Evolutionary conservation across 2,797 vertebrate genomes (phyloP), one percentile per base, ranked within the genome.

Genomic region (Choloepus didactylus): DNA sequence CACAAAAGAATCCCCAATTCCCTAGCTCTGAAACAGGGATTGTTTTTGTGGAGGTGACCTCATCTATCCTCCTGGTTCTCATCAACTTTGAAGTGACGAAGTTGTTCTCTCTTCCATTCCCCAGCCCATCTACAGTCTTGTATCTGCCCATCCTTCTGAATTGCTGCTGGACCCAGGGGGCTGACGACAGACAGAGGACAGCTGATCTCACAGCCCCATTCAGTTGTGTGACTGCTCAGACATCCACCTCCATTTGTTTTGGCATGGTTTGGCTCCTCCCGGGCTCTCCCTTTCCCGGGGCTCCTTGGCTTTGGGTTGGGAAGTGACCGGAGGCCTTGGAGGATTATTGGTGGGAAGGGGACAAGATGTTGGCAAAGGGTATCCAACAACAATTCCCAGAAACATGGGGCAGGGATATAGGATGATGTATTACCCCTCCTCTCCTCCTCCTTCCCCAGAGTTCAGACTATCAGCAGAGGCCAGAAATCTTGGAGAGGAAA

Each of bases 401-500:
- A 97, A 67, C 51, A 4, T 0, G 56, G 70, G 62, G 60, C 91
- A 85, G 51, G 84, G 87, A 62, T 59, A 81, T 15, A 35, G 85
- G 84, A 38, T 31, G 89, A 79, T 25, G 92, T 35, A 46, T 92
- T 79, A 14, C 19, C 73, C 46, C 46, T 56, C 35, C 44, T 86
- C 64, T 72, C 14, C 77, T 64, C 91, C 38, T 54, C 49, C 77
- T 79, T 80, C 56, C 89, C 44, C 51, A 56, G 82, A 56, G 56
- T 2, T 46, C 41, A 92, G 62, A 76, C 94, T 97, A 92, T 97
- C 96, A 95, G 92, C 72, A 91, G 75, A 76, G 49, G 27, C 91
- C 96, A 96, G 96, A 89, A 64, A 51, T 69, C 83, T 23, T 66
- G 80, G 92, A 93, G 70, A 97, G 95, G 95, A 95, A 97, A 90